Conservation (phyloP, 1,140 invertebrate genomes). For the Brachionus paranguensis region DNA sequence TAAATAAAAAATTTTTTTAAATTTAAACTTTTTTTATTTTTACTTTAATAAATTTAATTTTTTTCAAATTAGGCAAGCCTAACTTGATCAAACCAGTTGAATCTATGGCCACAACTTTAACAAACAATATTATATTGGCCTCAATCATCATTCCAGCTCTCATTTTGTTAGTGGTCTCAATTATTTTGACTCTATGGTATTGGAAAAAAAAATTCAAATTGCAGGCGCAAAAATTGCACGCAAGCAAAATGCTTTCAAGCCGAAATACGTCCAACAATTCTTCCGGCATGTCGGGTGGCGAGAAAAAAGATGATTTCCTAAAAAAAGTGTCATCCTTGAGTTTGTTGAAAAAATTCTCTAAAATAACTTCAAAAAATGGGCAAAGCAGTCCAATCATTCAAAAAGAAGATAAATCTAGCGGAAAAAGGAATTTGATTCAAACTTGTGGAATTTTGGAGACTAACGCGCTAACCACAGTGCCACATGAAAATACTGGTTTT, state of each 20-base stretch:
- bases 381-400: background rate
- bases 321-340: conserved; percentile 1
- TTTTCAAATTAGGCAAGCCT: background rate
- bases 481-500: conserved; percentile 6
- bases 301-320: background rate
- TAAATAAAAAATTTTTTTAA: background rate
- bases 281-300: too few species aligned
- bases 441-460: background rate
- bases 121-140: conserved; percentile 5
- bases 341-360: background rate
- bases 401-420: conserved; percentile 1
- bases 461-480: background rate
- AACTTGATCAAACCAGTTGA: background rate
- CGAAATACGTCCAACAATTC: background rate
- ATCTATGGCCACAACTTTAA: background rate
- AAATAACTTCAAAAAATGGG: background rate
- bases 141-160: background rate
- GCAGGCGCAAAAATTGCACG: background rate
- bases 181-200: conserved; percentile 17
- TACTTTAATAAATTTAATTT: background rate
- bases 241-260: background rate
- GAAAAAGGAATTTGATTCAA: background rate
- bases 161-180: conserved; percentile 6
- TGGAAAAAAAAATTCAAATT: conserved; percentile 36
- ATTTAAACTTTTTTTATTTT: background rate